Base-by-base conservation (phyloP, 2,888 invertebrate genomes). In the Pimpla rufipes region DNA sequence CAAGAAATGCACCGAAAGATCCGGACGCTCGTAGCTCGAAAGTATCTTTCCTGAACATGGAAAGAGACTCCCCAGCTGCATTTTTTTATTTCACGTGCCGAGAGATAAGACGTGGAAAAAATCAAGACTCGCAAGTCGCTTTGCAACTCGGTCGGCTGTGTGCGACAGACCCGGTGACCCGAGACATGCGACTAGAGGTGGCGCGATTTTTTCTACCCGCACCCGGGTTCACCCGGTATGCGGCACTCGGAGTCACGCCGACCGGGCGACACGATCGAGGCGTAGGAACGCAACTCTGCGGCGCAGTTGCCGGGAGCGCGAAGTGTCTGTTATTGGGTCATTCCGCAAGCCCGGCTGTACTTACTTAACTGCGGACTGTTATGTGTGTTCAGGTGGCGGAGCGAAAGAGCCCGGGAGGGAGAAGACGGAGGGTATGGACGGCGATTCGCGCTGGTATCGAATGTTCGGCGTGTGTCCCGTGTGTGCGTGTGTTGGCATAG, bases 321-420 rank as follows among this genome's bases (percentile, higher is more conserved):
- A 55, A 71, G 55, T 57, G 21, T 57, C 40, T 57, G 57, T 71
- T 40, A 71, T 40, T 18, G 55, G 55, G 13, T 21, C 55, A 57
- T 71, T 55, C 40, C 37, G 40, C 42, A 71, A 42, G 52, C 37
- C 52, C 21, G 55, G 37, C 37, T 13, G 42, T 23, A 71, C 70
- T 71, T 71, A 55, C 42, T 18, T 55, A n/a, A 55, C 35, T 40
- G 62, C 40, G 57, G 55, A 42, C 70, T 71, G 23, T 55, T 68
- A 35, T 68, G 67, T 68, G 29, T 50, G 37, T 29, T 16, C 11
- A 50, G 50, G 50, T 68, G 21, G 29, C 21, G 18, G 47, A 37
- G 47, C 29, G 47, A n/a, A 42, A 77, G 77, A 37, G 42, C 8
- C 35, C 29, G 11, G 45, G 35, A 55, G 35, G 40, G 37, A 45